Evolutionary conservation across 2,113 vertebrate genomes (phyloP).

Genomic region (Reinhardtius hippoglossoides): DNA sequence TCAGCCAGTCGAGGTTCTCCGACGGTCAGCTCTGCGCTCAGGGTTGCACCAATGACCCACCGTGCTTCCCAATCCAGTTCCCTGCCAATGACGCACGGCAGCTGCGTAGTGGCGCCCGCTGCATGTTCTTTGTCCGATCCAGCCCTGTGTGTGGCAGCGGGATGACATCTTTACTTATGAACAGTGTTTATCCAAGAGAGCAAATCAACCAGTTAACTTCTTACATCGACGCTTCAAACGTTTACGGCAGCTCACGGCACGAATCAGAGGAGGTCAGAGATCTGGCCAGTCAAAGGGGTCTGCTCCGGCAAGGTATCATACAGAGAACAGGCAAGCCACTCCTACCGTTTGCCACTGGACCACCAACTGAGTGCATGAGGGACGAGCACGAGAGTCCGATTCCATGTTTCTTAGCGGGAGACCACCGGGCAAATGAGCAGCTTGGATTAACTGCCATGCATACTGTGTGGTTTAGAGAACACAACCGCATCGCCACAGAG

Average conservation of each 20-base stretch:
- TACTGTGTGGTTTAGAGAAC: constrained; percentile 96
- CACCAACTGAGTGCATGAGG: constrained; percentile 96
- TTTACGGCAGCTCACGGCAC: constrained; percentile 92
- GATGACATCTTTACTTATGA: constrained; percentile 98
- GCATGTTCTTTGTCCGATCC: constrained; percentile 99
- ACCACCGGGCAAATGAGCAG: constrained; percentile 97
- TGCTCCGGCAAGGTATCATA: constrained; percentile 94
- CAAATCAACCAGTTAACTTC: constrained; percentile 99
- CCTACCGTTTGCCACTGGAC: constrained; percentile 93
- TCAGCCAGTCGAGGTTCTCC: constrained; percentile 96
- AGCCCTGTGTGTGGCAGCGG: constrained; percentile 97
- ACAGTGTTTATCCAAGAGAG: constrained; percentile 95
- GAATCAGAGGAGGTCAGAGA: constrained; percentile 93
- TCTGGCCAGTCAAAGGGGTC: constrained; percentile 92
- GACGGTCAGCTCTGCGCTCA: constrained; percentile 93
- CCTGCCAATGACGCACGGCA: constrained; percentile 89
- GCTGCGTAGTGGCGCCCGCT: constrained; percentile 87
- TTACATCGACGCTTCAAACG: constrained; percentile 95
- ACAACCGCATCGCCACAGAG: constrained; percentile 94
- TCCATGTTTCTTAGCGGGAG: constrained; percentile 96
- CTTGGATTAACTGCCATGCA: constrained; percentile 96
- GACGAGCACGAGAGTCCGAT: constrained; percentile 98
- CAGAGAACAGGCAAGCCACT: constrained; percentile 96
- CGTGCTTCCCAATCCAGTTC: constrained; percentile 94
- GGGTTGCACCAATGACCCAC: constrained; percentile 93